Percentiles rank a stretch among this genome's conserved stretches.
These are phyloP conservation scores for Myiotriccus ornatus DNA, from an alignment of 2,797 vertebrate genomes.

Conservation along the genomic window DNA sequence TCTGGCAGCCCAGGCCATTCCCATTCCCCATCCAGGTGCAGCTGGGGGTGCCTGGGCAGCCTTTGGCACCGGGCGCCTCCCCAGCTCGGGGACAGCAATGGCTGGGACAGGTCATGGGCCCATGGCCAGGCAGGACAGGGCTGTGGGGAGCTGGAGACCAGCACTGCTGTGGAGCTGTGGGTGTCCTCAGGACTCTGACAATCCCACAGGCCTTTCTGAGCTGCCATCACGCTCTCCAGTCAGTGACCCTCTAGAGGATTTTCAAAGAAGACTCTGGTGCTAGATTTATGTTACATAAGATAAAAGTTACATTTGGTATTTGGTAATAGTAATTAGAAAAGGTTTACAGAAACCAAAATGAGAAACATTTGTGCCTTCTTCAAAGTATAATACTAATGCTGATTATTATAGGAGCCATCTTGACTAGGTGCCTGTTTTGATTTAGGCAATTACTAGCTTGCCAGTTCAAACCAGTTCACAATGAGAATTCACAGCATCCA, in stretches of 20 bases:
- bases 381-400: not conserved
- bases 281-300: not conserved
- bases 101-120: not conserved
- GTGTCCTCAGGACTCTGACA: not conserved
- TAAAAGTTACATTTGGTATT: not conserved
- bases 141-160: not conserved
- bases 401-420: not conserved
- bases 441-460: conserved; percentile 11
- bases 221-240: not conserved
- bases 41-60: not conserved
- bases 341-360: not conserved
- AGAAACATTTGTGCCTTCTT: not conserved
- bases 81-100: not conserved
- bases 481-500: not conserved
- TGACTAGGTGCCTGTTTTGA: conserved; percentile 20
- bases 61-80: not conserved
- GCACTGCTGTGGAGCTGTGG: not conserved
- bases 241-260: not conserved
- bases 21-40: not conserved
- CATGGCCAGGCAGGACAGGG: not conserved
- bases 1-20: not conserved
- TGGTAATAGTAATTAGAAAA: not conserved
- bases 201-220: not conserved
- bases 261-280: not conserved
- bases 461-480: not conserved